Conservation (phyloP, 2,113 vertebrate species). For the Dicerorhinus sumatrensis region DNA sequence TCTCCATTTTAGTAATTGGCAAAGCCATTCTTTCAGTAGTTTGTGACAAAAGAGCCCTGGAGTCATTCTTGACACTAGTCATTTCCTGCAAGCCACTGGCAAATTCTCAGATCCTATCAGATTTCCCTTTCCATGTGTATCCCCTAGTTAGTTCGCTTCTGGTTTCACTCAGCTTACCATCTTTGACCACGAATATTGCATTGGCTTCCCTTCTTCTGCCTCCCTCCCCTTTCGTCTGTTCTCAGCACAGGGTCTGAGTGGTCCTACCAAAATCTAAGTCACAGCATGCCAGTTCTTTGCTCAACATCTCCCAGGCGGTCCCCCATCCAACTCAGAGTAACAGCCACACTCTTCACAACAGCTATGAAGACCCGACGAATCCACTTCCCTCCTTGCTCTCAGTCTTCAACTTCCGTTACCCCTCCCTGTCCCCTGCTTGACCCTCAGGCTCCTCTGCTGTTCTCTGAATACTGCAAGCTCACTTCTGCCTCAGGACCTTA, state of each 20-base stretch:
- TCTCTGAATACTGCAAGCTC: background rate
- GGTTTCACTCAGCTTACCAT: background rate
- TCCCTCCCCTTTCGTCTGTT: too few species aligned
- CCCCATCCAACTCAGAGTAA: too few species aligned
- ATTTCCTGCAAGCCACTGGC: accelerated
- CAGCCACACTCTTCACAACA: accelerated
- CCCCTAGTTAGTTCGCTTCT: background rate
- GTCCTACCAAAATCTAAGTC: background rate
- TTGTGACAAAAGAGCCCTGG: background rate
- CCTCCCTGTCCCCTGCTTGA: background rate
- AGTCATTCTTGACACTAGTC: background rate
- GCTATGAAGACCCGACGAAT: too few species aligned
- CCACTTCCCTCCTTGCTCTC: too few species aligned
- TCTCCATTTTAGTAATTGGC: background rate
- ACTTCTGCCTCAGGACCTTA: background rate
- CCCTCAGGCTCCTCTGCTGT: background rate
- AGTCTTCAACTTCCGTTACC: background rate
- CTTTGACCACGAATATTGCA: background rate
- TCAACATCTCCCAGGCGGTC: background rate
- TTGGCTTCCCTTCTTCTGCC: background rate
- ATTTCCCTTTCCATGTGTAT: background rate
- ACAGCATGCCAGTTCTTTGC: background rate
- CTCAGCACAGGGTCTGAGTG: too few species aligned
- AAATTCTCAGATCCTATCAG: too few species aligned
- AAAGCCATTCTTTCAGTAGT: too few species aligned